Evolutionary conservation across 2,888 invertebrate species (phyloP).

Genomic region (Cistogaster globosa): DNA sequence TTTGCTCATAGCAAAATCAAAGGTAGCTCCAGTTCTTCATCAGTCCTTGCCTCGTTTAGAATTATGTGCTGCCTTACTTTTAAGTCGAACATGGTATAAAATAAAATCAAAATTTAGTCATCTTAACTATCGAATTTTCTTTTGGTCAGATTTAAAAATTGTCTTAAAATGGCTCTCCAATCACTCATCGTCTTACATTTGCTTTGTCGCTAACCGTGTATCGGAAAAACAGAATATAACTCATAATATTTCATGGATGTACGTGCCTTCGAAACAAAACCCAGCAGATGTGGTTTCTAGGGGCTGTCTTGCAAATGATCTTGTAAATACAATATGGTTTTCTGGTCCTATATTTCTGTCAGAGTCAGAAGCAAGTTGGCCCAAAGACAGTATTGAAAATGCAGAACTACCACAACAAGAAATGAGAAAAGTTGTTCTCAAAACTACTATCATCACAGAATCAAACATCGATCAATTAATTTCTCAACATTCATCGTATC

Average conservation of each 20-base stretch:
- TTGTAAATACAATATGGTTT: constrained; percentile 18
- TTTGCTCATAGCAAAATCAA: too few species aligned
- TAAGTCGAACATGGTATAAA: too few species aligned
- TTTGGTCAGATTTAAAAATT: too few species aligned
- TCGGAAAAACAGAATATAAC: too few species aligned
- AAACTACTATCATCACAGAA: constrained; percentile 18
- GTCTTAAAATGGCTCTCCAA: too few species aligned
- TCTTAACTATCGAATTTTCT: too few species aligned
- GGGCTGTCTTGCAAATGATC: constrained; percentile 40
- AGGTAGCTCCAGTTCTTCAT: constrained; percentile 60
- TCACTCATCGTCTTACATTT: too few species aligned
- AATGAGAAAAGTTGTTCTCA: constrained; percentile 33
- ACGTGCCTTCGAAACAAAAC: constrained; percentile 53
- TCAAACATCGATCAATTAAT: too few species aligned
- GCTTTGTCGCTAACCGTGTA: too few species aligned
- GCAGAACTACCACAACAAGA: constrained; percentile 66
- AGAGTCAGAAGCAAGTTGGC: constrained; percentile 10
- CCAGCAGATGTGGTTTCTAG: constrained; percentile 62
- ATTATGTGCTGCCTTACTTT: constrained; percentile 49
- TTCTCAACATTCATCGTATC: too few species aligned
- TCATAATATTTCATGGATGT: constrained; percentile 21
- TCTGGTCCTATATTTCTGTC: constrained; percentile 34
- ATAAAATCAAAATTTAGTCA: too few species aligned
- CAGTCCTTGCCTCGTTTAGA: constrained; percentile 62
- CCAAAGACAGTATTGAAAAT: neutral